Conservation (phyloP, 2,797 vertebrate genomes). For the Galago senegalensis region DNA sequence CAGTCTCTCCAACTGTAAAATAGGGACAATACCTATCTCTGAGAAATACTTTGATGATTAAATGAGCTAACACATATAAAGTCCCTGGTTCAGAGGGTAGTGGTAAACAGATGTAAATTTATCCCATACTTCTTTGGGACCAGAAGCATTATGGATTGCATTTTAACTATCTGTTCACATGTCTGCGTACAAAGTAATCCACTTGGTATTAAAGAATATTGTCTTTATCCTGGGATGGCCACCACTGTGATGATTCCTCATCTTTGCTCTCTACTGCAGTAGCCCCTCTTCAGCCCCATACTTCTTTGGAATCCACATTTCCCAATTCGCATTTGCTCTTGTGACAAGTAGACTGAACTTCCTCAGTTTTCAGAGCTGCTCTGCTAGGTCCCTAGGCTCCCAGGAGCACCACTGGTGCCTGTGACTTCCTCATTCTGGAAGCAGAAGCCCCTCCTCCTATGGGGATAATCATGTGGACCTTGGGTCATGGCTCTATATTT, state of each 20-base stretch:
- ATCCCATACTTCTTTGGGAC: not conserved
- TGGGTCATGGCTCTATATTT: not conserved
- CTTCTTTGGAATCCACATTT: not conserved
- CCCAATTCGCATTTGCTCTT: not conserved
- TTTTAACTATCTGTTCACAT: too few relatives aligned
- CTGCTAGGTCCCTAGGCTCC: not conserved
- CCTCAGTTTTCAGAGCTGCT: slow-evolving; percentile 15
- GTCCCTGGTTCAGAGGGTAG: not conserved
- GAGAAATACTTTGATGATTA: not conserved
- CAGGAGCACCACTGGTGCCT: slow-evolving; percentile 1
- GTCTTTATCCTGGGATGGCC: not conserved
- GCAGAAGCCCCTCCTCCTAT: not conserved
- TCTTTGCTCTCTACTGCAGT: not conserved
- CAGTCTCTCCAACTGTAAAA: not conserved
- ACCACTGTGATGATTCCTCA: rapidly evolving
- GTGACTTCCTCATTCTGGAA: slow-evolving; percentile 19
- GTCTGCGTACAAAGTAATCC: too few relatives aligned
- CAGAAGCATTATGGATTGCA: not conserved
- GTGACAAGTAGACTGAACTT: not conserved
- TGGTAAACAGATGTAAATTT: slow-evolving; percentile 34
- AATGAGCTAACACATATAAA: not conserved
- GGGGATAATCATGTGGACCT: not conserved
- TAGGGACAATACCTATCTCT: not conserved
- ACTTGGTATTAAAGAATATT: too few relatives aligned
- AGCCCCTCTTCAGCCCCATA: not conserved